Conservation (phyloP, 1,140 invertebrate genomes). For the Xylocopa sonorina region DNA sequence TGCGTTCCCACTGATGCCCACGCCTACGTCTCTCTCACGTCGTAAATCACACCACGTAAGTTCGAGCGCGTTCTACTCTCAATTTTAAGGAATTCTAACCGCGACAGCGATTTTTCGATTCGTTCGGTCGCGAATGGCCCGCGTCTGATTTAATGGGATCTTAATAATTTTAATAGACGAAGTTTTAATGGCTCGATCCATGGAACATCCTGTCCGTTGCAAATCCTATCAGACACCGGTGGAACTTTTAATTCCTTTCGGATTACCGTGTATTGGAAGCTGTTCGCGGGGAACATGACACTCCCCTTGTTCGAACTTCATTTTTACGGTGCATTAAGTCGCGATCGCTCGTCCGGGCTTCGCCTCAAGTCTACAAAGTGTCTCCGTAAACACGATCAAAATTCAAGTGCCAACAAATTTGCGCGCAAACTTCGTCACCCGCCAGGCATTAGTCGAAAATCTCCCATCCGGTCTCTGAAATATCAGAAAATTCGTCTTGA, state of each 20-base stretch:
- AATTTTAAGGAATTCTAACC: too few species aligned
- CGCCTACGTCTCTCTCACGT: too few species aligned
- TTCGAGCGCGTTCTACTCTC: too few species aligned
- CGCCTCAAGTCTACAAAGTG: constrained; percentile 26
- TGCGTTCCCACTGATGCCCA: not conserved
- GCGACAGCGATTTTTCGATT: too few species aligned
- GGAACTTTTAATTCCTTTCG: constrained; percentile 43
- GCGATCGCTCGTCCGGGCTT: not conserved
- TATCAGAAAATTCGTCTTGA: constrained; percentile 1
- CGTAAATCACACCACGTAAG: too few species aligned
- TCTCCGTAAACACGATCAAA: constrained; percentile 42
- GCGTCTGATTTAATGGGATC: not conserved
- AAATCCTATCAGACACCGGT: constrained; percentile 4
- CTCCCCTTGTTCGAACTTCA: not conserved
- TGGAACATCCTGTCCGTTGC: constrained; percentile 1
- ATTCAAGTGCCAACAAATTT: constrained; percentile 34
- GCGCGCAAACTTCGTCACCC: constrained; percentile 13
- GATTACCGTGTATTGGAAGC: constrained; percentile 26
- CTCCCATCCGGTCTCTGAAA: not conserved
- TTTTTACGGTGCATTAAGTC: constrained; percentile 38
- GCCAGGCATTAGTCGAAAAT: constrained; percentile 33
- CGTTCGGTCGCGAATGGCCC: too few species aligned
- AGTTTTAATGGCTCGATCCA: constrained; percentile 7
- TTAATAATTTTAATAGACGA: constrained; percentile 26
- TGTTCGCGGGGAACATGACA: not conserved